These are phyloP conservation scores for Apodemus agrarius DNA, from an alignment of 2,797 vertebrate species.

Conservation along the genomic window DNA sequence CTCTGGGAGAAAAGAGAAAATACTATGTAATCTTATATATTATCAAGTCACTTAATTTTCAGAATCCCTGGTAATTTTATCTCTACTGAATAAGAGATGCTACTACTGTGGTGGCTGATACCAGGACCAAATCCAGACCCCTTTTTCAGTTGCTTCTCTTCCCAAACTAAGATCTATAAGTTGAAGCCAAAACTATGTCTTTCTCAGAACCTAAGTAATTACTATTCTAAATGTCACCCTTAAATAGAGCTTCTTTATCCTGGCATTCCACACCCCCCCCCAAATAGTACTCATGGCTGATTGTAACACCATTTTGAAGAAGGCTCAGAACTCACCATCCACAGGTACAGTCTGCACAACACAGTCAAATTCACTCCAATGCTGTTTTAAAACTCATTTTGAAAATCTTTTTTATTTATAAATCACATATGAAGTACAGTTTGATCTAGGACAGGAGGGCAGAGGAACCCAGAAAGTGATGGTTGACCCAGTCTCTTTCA, in stretches of 20 bases:
- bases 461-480: conserved; percentile 27
- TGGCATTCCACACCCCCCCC: neutral
- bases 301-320: neutral
- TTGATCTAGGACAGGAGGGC: conserved; percentile 1
- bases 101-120: neutral
- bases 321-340: neutral
- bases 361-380: neutral
- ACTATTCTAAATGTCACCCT: neutral
- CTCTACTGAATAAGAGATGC: neutral
- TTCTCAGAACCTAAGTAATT: conserved; percentile 9
- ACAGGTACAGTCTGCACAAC: neutral
- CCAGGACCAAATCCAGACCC: neutral
- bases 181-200: neutral
- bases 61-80: neutral
- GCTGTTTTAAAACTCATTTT: conserved; percentile 29
- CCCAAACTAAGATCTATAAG: neutral
- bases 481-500: neutral
- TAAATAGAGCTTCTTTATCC: neutral
- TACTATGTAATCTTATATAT: neutral
- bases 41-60: conserved; percentile 3
- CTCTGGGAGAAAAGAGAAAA: neutral
- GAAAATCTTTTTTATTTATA: conserved; percentile 9
- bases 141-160: neutral
- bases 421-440: neutral
- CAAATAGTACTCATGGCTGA: neutral